These are phyloP conservation scores for Brachionus manjavacas DNA, from an alignment of 1,140 invertebrate genomes.

Conservation along the genomic window DNA sequence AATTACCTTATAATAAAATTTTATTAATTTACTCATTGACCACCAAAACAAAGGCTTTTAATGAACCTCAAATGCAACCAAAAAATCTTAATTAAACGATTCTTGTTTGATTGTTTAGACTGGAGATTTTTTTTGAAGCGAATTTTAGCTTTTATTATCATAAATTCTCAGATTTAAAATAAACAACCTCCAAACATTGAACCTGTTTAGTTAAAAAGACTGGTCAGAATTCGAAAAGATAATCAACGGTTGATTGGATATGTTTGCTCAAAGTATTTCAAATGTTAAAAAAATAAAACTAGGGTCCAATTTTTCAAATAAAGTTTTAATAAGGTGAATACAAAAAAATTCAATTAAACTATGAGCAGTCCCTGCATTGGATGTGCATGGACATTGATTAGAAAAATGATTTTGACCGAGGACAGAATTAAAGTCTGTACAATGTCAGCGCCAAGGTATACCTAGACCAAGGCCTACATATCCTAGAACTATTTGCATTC, in stretches of 20 bases:
- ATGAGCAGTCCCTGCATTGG: not conserved
- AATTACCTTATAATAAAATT: not conserved
- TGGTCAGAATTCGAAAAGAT: not conserved
- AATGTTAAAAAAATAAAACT: not conserved
- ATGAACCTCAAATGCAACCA: not conserved
- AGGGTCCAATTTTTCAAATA: not conserved
- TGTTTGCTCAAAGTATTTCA: not conserved
- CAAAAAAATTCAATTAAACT: not conserved
- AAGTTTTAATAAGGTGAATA: not conserved
- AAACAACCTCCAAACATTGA: not conserved
- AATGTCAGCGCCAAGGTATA: not conserved
- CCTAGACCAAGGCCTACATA: not conserved
- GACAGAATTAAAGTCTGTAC: not conserved
- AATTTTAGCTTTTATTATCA: not conserved
- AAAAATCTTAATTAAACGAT: not conserved
- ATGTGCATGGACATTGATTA: not conserved
- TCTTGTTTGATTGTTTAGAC: not conserved
- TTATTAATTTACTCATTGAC: not conserved
- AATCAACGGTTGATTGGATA: not conserved
- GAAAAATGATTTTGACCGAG: not conserved
- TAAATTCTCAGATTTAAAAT: not conserved
- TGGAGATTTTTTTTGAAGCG: not conserved
- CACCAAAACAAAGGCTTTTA: not conserved
- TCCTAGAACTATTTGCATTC: constrained; percentile 23
- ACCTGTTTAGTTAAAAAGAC: not conserved